A percentile compares a stretch with the other conserved stretches of the same genome.
Conservation (phyloP, 2,888 invertebrate genomes). For the Acrobasis consociella region DNA sequence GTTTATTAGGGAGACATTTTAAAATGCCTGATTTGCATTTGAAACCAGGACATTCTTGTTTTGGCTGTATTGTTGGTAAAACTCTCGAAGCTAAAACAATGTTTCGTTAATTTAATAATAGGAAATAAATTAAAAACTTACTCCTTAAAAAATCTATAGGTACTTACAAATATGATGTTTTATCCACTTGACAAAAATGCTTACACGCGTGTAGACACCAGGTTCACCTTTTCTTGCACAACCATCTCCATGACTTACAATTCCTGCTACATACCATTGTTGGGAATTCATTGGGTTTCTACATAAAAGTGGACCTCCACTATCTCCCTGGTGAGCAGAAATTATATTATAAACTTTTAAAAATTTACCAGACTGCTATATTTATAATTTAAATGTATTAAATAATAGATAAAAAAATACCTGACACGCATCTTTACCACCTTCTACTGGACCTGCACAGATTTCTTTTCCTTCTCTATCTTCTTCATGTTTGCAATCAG, state of each 20-base stretch:
- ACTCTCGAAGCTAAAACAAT: conserved; percentile 68
- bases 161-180: conserved; percentile 82
- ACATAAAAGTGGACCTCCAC: conserved; percentile 93
- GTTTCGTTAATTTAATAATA: conserved; percentile 14
- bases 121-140: conserved; percentile 4
- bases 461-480: conserved; percentile 87
- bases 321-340: conserved; percentile 84
- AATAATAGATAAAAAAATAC: conserved; percentile 52
- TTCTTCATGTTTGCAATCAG: conserved; percentile 84
- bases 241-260: conserved; percentile 94
- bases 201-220: conserved; percentile 91
- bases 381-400: neutral
- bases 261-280: conserved; percentile 91
- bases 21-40: conserved; percentile 85
- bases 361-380: neutral
- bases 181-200: conserved; percentile 90
- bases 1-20: conserved; percentile 85
- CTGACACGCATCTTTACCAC: conserved; percentile 92
- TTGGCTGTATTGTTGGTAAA: conserved; percentile 77
- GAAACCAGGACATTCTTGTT: conserved; percentile 88
- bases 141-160: neutral
- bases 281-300: conserved; percentile 85
- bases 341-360: neutral
- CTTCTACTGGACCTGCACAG: conserved; percentile 89
- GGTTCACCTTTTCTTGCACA: conserved; percentile 91